These are phyloP conservation scores for Borostomias antarcticus DNA, from an alignment of 2,797 vertebrate genomes.

Conservation along the genomic window DNA sequence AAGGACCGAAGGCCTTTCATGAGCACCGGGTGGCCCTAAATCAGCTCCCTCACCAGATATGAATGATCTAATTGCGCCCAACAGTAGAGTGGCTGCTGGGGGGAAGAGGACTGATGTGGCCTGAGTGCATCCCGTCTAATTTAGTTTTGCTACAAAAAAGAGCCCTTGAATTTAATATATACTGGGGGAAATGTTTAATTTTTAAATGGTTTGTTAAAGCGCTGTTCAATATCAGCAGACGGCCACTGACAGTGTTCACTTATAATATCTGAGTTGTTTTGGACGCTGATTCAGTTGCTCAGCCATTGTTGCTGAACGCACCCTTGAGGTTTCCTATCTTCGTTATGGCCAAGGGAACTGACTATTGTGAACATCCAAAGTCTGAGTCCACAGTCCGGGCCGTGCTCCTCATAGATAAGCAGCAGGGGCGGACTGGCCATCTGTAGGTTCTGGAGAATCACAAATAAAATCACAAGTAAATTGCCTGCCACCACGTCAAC, in stretches of 20 bases:
- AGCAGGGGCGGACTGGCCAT: too few relatives aligned
- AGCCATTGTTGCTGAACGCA: conserved; percentile 13
- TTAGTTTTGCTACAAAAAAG: conserved; percentile 16
- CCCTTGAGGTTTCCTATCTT: conserved; percentile 3
- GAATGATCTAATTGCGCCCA: conserved; percentile 17
- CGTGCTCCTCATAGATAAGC: too few relatives aligned
- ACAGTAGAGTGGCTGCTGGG: too few relatives aligned
- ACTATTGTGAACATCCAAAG: too few relatives aligned
- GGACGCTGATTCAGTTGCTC: conserved; percentile 25
- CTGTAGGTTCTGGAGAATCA: too few relatives aligned
- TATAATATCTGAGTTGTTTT: conserved; percentile 1
- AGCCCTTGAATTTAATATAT: not conserved
- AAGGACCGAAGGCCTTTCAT: conserved; percentile 23
- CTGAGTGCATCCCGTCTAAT: conserved; percentile 8
- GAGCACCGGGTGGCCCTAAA: conserved; percentile 2
- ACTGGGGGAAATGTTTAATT: not conserved
- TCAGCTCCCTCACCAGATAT: conserved; percentile 4
- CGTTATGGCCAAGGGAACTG: too few relatives aligned
- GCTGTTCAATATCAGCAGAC: not conserved
- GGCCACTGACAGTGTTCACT: too few relatives aligned
- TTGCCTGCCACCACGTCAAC: too few relatives aligned
- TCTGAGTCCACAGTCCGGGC: too few relatives aligned
- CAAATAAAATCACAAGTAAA: too few relatives aligned
- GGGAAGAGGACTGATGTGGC: too few relatives aligned
- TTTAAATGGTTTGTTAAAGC: too few relatives aligned